Percentiles rank a stretch among this genome's conserved stretches.
Evolutionary conservation across 2,113 vertebrate genomes (phyloP).

Genomic region (Ariopsis seemanni): DNA sequence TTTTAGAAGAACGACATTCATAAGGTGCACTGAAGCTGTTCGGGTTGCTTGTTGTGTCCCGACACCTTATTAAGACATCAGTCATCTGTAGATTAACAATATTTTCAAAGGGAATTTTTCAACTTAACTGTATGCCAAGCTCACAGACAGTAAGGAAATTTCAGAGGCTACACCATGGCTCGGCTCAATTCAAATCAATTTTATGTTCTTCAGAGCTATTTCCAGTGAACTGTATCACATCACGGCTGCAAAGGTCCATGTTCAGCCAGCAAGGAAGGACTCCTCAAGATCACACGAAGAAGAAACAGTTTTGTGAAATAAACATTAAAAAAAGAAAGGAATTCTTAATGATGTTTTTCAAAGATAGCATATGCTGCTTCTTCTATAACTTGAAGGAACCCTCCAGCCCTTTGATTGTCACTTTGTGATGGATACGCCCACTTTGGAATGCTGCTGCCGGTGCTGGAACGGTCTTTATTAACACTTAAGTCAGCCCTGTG

Average conservation of each 20-base stretch:
- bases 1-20: background rate
- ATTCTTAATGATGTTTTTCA: background rate
- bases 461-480: constrained; percentile 41
- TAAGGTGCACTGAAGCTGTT: background rate
- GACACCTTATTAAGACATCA: background rate
- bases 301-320: background rate
- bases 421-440: background rate
- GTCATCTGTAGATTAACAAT: background rate
- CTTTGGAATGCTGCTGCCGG: constrained; percentile 10
- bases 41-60: background rate
- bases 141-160: constrained; percentile 1
- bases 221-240: constrained; percentile 15
- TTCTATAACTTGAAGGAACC: background rate
- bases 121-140: background rate
- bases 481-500: constrained; percentile 44
- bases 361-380: background rate
- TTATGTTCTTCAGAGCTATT: constrained; percentile 18
- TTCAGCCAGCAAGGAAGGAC: background rate
- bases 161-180: constrained; percentile 11
- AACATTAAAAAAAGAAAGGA: background rate
- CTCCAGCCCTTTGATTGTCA: background rate
- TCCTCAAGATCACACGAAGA: background rate
- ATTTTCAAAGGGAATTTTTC: background rate
- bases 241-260: background rate
- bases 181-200: constrained; percentile 16